These are phyloP conservation scores for Anguilla anguilla DNA, from an alignment of 2,797 vertebrate genomes.

Conservation along the genomic window DNA sequence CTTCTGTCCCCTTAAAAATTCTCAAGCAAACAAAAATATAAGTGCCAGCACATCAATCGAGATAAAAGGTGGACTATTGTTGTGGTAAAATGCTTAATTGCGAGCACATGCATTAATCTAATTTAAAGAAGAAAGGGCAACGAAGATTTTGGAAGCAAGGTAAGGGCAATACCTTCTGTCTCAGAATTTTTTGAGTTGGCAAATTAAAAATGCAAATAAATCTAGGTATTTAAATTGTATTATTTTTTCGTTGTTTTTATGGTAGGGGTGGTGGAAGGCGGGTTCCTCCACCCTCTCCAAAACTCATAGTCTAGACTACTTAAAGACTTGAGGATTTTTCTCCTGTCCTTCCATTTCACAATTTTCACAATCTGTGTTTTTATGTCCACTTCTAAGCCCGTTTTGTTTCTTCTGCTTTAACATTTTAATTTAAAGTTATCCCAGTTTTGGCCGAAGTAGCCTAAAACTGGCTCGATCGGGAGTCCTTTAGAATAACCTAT, in stretches of 20 bases:
- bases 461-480: not conserved
- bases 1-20: slow-evolving; percentile 21
- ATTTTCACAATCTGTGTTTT: not conserved
- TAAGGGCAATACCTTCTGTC: slow-evolving; percentile 53
- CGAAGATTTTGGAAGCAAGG: slow-evolving; percentile 46
- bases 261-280: slow-evolving; percentile 17
- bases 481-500: not conserved
- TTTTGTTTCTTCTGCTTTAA: not conserved
- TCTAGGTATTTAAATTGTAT: slow-evolving; percentile 11
- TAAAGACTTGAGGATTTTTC: slow-evolving; percentile 24
- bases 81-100: slow-evolving; percentile 27
- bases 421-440: not conserved
- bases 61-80: slow-evolving; percentile 11
- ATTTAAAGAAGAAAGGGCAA: slow-evolving; percentile 30
- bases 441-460: not conserved
- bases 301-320: slow-evolving; percentile 36
- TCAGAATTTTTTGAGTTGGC: slow-evolving; percentile 16
- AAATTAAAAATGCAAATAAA: not conserved
- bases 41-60: not conserved
- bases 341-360: slow-evolving; percentile 16
- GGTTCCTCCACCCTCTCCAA: slow-evolving; percentile 27
- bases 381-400: not conserved
- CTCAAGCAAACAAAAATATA: slow-evolving; percentile 10
- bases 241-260: slow-evolving; percentile 22
- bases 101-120: slow-evolving; percentile 24